Conservation (phyloP, 2,113 vertebrate genomes). For the Sitta europaea region DNA sequence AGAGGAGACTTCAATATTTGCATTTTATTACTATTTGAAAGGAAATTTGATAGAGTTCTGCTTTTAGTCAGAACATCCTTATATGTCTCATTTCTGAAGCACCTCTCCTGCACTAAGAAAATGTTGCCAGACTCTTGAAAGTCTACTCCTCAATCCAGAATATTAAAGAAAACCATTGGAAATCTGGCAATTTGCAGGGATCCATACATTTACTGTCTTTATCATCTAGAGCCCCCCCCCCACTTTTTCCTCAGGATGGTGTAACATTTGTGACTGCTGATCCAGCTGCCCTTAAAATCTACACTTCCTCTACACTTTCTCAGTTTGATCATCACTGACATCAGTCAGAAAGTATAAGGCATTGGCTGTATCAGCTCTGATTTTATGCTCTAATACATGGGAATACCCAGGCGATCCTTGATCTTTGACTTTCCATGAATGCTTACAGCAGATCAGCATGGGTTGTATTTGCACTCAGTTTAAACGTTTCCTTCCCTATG, state of each 20-base stretch:
- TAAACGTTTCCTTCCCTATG: background rate
- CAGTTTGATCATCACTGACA: background rate
- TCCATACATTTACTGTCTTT: rapidly evolving
- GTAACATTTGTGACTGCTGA: background rate
- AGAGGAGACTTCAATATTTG: background rate
- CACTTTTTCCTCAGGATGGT: background rate
- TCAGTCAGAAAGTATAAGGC: background rate
- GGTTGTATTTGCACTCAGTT: background rate
- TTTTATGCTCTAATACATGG: background rate
- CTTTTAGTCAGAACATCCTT: background rate
- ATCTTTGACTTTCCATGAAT: background rate
- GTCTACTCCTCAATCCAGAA: background rate
- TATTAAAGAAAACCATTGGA: background rate
- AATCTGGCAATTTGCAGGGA: background rate
- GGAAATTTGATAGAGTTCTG: background rate
- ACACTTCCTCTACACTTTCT: background rate
- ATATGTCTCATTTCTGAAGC: background rate
- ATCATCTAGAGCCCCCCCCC: background rate
- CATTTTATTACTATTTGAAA: background rate
- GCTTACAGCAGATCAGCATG: background rate
- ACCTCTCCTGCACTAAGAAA: background rate
- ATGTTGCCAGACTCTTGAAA: background rate
- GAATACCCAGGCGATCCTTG: background rate
- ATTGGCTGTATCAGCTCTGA: background rate
- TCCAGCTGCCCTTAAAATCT: background rate